These are phyloP conservation scores for Tetramorium simillimum DNA, from an alignment of 1,140 invertebrate species.

Conservation along the genomic window DNA sequence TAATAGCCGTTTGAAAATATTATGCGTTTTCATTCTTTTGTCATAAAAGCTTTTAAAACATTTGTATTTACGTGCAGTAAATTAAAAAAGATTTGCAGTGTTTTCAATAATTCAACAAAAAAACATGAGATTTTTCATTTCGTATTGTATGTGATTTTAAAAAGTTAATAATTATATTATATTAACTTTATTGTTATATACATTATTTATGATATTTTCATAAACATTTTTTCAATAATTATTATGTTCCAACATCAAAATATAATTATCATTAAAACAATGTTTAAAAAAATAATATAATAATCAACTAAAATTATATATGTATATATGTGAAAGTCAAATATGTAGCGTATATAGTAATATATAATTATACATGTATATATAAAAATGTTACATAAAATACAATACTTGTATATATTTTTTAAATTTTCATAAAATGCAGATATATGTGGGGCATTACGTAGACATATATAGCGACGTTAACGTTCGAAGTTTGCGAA, in stretches of 20 bases:
- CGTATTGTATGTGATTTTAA: neutral
- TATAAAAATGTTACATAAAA: too few species aligned
- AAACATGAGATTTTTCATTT: neutral
- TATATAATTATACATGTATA: neutral
- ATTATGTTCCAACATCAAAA: neutral
- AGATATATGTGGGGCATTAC: neutral
- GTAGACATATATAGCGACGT: too few species aligned
- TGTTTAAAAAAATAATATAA: neutral
- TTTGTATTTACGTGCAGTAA: neutral
- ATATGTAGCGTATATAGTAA: neutral
- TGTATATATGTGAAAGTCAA: neutral
- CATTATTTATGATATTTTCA: neutral
- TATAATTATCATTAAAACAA: neutral
- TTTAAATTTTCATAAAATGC: neutral
- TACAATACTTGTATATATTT: too few species aligned
- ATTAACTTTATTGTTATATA: neutral
- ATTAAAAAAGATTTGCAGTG: constrained; percentile 1
- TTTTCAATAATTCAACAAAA: neutral
- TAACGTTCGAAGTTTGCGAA: neutral
- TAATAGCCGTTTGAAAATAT: neutral
- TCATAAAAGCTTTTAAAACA: neutral
- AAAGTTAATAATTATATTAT: neutral
- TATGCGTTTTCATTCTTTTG: neutral
- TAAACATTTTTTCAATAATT: neutral
- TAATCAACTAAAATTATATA: neutral